Base-by-base conservation (phyloP, 2,888 invertebrate species). In the Isotomurus palustris region DNA sequence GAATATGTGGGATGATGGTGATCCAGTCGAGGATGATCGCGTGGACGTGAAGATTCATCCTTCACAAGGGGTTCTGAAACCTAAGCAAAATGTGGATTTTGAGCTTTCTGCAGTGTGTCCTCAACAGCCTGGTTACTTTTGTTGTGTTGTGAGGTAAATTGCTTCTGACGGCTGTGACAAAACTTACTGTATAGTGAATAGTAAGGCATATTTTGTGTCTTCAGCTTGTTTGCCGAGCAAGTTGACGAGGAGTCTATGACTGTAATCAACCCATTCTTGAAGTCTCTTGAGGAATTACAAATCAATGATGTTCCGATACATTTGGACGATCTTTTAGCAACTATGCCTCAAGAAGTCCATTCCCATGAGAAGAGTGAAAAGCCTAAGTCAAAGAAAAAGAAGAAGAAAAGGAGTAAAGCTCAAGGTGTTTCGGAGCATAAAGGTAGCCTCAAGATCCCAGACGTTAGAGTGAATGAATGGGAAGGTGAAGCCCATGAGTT, bases 221-320 rank as follows among this genome's bases (percentile, higher is more conserved):
- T 24, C 40, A 64, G 64, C 24, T 19, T 66, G 8, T 66, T 60
- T 36, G 62, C 60, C 1, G 64, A 66, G 36, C 66, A 62, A 60
- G 36, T 66, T 2, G 55, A 55, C 17, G 57, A 62, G 10, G 28
- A 44, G 10, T 49, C 59, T 14, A 57, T 44, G 17, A 6, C 41
- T 3, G n/a, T 32, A 17, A 49, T 55, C 12, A 14, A 2, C 5
- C 25, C 40, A 1, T 29, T 49, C 17, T 6, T 55, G 10, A 12
- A 29, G 5, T 19, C 40, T 2, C 35, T 55, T 3, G 49, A 48
- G 5, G 24, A 21, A 5, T 12, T 10, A 10, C 2, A 32, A 22
- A 6, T 19, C 3, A 54, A 54, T 25, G 47, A 54, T n/a, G 27
- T 47, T 6, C 54, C 54, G 17, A 54, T 54, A 47, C 27, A 47